Percentiles rank a stretch among this genome's conserved stretches.
Evolutionary conservation across 2,888 invertebrate genomes (phyloP).

Genomic region (Drosophila austrosaltans): DNA sequence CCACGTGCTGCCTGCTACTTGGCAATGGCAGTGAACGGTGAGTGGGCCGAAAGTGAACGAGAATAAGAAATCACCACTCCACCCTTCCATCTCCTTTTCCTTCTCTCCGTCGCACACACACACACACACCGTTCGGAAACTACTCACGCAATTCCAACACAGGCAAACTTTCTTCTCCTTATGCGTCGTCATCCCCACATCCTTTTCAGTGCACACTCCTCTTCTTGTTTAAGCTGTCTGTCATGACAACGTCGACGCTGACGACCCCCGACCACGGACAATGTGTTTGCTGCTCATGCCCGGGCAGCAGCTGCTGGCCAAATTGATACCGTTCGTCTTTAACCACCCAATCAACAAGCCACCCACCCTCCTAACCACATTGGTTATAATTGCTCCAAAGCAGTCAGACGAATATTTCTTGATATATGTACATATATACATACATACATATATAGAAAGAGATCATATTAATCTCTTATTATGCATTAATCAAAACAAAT

Average conservation of each 20-base stretch:
- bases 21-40: slow-evolving; percentile 13
- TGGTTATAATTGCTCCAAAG: slow-evolving; percentile 3
- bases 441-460: too few species aligned
- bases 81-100: not conserved
- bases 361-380: not conserved
- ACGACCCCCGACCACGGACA: slow-evolving; percentile 65
- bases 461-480: too few species aligned
- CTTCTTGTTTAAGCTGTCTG: slow-evolving; percentile 5
- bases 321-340: slow-evolving; percentile 15
- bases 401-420: too few species aligned
- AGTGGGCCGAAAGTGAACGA: slow-evolving; percentile 7
- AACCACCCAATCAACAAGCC: slow-evolving; percentile 4
- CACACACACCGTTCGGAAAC: not conserved
- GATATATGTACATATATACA: too few species aligned
- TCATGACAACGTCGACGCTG: not conserved
- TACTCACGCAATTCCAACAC: slow-evolving; percentile 6
- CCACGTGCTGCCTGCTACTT: slow-evolving; percentile 15
- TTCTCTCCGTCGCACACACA: too few species aligned
- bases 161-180: slow-evolving; percentile 9
- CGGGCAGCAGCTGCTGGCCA: slow-evolving; percentile 8
- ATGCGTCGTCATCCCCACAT: not conserved
- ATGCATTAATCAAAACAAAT: too few species aligned
- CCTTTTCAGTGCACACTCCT: not conserved
- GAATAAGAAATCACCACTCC: slow-evolving; percentile 8
- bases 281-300: slow-evolving; percentile 52